A percentile compares a stretch with the other conserved stretches of the same genome.
Evolutionary conservation across 1,140 invertebrate genomes (phyloP).

Genomic region (Formica exsecta): DNA sequence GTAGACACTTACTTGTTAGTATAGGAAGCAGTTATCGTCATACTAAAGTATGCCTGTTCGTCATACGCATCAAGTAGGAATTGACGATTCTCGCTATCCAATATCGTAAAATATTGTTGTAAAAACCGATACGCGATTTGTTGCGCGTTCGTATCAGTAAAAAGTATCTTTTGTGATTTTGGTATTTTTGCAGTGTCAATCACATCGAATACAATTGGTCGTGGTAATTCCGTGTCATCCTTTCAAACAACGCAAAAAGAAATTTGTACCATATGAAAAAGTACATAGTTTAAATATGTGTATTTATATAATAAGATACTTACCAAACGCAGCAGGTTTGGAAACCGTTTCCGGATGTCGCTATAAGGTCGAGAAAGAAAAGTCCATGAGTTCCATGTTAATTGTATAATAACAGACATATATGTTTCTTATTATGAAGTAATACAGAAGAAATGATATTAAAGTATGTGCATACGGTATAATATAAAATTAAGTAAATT

Average conservation of each 20-base stretch:
- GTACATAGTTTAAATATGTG: neutral
- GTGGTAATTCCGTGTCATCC: conserved; percentile 93
- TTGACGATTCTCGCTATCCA: conserved; percentile 93
- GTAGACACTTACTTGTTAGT: conserved; percentile 75
- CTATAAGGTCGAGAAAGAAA: conserved; percentile 88
- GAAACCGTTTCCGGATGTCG: conserved; percentile 94
- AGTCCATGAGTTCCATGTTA: conserved; percentile 81
- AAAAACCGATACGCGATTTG: conserved; percentile 92
- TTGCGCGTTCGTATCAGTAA: conserved; percentile 89
- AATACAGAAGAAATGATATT: neutral
- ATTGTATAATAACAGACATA: conserved; percentile 72
- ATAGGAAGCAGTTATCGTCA: conserved; percentile 83
- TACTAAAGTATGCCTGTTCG: conserved; percentile 92
- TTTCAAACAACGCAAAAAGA: conserved; percentile 77
- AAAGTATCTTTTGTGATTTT: conserved; percentile 89
- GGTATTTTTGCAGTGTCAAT: conserved; percentile 89
- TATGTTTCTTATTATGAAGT: conserved; percentile 67
- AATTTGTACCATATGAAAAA: neutral
- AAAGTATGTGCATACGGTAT: neutral
- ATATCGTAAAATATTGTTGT: conserved; percentile 94
- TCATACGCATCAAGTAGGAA: conserved; percentile 94
- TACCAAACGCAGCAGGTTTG: conserved; percentile 94
- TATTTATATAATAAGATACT: conserved; percentile 80
- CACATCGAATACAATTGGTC: conserved; percentile 93
- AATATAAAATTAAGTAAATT: neutral